phyloP scores from a whole-genome alignment of 2,888 invertebrate genomes.

The Napeogenes sylphis region DNA sequence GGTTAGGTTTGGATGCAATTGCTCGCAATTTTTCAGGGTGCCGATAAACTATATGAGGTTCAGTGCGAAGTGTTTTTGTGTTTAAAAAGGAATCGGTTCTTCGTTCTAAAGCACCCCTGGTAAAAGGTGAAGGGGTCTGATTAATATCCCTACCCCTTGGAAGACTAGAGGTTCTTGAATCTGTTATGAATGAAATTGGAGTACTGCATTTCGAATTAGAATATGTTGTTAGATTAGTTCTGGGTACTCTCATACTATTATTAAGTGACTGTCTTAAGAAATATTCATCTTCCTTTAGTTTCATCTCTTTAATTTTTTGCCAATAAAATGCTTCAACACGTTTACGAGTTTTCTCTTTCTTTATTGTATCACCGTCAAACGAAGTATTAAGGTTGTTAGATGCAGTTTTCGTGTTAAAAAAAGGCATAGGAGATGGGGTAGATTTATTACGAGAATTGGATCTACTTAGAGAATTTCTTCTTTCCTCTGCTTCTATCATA shows the following conservation, averaged over 20 bases:
- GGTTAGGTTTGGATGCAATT: conserved; percentile 37
- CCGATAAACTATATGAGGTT: conserved; percentile 53
- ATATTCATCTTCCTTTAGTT: conserved; percentile 79
- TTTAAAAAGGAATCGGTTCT: conserved; percentile 59
- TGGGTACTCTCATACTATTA: conserved; percentile 39
- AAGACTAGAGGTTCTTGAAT: conserved; percentile 54
- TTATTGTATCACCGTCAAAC: conserved; percentile 38
- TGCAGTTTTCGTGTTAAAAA: conserved; percentile 34
- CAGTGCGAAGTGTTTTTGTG: conserved; percentile 37
- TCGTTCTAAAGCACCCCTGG: conserved; percentile 56
- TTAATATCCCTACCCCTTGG: conserved; percentile 51
- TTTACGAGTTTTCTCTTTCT: conserved; percentile 76
- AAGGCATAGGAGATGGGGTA: conserved; percentile 42
- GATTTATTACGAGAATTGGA: conserved; percentile 43
- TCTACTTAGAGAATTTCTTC: conserved; percentile 55
- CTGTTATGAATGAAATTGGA: conserved; percentile 44
- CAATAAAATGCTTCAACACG: conserved; percentile 83
- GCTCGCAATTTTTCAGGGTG: conserved; percentile 50
- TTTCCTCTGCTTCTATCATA: conserved; percentile 64
- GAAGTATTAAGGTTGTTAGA: conserved; percentile 24
- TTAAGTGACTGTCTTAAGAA: conserved; percentile 52
- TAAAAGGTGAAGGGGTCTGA: conserved; percentile 48
- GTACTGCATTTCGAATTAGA: conserved; percentile 47
- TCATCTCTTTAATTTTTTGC: conserved; percentile 81
- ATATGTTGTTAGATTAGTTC: conserved; percentile 34